Evolutionary conservation across 2,797 vertebrate genomes (phyloP).

Genomic region (Sebastes oblongus): DNA sequence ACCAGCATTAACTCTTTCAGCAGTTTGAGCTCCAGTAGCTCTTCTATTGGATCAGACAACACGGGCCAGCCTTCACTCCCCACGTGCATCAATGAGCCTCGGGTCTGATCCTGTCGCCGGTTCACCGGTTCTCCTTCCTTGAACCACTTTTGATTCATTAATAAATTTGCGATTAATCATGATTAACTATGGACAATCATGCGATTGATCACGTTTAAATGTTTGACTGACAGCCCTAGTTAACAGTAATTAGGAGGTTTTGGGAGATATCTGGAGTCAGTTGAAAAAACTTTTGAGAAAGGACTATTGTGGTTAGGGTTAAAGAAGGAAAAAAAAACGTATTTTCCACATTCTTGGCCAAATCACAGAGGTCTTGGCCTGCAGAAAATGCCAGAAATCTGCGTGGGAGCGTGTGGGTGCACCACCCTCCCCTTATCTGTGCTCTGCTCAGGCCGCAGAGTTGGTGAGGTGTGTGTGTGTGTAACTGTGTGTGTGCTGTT

Average conservation of each 20-base stretch:
- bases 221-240: too few species aligned
- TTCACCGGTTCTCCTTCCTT: too few species aligned
- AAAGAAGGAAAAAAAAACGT: constrained; percentile 8
- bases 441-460: constrained; percentile 21
- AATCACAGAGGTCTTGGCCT: neutral
- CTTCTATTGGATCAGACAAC: too few species aligned
- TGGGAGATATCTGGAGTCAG: constrained; percentile 2
- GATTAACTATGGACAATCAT: too few species aligned
- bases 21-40: too few species aligned
- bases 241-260: constrained; percentile 3
- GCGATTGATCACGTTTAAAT: too few species aligned
- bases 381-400: constrained; percentile 37
- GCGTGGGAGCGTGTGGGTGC: constrained; percentile 25
- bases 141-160: too few species aligned
- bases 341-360: constrained; percentile 41
- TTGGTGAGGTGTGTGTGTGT: constrained; percentile 26
- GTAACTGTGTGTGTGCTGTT: constrained; percentile 1
- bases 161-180: too few species aligned
- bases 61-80: too few species aligned
- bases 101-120: too few species aligned
- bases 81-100: too few species aligned
- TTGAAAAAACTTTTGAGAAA: neutral
- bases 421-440: constrained; percentile 30
- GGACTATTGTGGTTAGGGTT: neutral
- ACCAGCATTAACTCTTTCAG: too few species aligned